Conservation (phyloP, 2,888 invertebrate genomes). For the Aporophyla lueneburgensis region DNA sequence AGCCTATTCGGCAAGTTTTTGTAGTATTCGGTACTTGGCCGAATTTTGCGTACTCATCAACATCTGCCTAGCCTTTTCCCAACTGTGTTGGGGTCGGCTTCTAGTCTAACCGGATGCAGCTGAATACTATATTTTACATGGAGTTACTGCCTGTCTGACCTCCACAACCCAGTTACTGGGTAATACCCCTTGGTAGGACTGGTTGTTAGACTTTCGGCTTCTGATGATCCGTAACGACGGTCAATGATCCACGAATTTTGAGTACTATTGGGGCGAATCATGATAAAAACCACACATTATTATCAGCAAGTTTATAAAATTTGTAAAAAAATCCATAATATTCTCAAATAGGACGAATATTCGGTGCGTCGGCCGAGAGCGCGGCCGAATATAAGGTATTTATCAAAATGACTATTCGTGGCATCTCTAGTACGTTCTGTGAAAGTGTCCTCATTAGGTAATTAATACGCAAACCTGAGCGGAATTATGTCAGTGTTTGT, state of each 20-base stretch:
- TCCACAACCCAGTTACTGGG: too few relatives aligned
- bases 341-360: background rate
- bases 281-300: background rate
- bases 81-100: too few relatives aligned
- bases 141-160: too few relatives aligned
- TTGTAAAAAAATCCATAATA: background rate
- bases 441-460: background rate
- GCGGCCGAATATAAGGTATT: background rate
- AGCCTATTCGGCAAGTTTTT: background rate
- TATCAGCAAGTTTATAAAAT: background rate
- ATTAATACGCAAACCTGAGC: conserved; percentile 31
- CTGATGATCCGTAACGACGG: too few relatives aligned
- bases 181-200: too few relatives aligned
- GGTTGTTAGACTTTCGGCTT: too few relatives aligned
- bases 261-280: background rate
- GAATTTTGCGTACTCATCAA: background rate
- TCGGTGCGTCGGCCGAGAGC: background rate
- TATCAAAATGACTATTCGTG: background rate
- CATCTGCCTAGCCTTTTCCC: too few relatives aligned
- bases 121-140: too few relatives aligned
- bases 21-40: background rate
- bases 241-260: too few relatives aligned
- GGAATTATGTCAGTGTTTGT: conserved; percentile 36
- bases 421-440: background rate
- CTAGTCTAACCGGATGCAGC: too few relatives aligned